phyloP scores from a whole-genome alignment of 2,888 invertebrate species.

The Tenthredo amoena region DNA sequence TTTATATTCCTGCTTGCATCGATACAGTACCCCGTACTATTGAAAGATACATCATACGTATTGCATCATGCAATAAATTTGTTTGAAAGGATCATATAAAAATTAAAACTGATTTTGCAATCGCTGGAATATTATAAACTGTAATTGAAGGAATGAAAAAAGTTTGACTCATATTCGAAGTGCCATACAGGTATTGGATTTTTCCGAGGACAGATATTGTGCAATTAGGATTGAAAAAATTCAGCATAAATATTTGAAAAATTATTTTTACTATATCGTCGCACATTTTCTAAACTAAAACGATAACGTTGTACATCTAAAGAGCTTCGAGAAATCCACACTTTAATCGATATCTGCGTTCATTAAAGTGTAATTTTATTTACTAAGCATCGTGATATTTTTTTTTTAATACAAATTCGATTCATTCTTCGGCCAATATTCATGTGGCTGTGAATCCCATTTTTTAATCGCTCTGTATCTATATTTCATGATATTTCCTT shows the following conservation, averaged over 20 bases:
- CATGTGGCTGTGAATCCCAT: neutral
- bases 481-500: no score
- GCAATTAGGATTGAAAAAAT: neutral
- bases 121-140: neutral
- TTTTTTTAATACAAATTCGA: neutral
- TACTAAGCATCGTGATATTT: no score
- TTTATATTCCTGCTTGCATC: no score
- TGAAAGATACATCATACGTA: no score
- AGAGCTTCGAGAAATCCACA: neutral
- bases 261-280: neutral
- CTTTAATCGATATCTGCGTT: neutral
- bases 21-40: no score
- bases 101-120: no score
- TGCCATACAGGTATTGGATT: neutral
- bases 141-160: neutral
- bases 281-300: neutral
- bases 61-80: no score
- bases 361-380: no score
- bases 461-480: no score
- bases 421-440: neutral
- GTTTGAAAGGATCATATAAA: no score
- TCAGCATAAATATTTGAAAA: neutral
- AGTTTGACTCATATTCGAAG: neutral
- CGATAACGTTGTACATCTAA: neutral
- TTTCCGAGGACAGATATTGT: neutral